These are phyloP conservation scores for Octodonta nipae DNA, from an alignment of 2,888 invertebrate genomes.

Conservation along the genomic window DNA sequence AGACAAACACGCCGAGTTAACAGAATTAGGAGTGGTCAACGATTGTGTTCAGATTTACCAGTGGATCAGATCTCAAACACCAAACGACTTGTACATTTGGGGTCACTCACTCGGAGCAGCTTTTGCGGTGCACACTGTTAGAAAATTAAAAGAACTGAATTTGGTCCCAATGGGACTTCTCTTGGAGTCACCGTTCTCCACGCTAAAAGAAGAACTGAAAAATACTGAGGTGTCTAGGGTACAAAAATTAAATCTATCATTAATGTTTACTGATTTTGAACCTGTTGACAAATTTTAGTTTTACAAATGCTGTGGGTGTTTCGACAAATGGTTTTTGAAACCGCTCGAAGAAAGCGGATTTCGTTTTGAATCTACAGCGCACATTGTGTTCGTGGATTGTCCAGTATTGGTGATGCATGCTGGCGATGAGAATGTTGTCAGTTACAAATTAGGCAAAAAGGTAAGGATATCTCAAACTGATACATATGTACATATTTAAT, in stretches of 20 bases:
- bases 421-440: conserved; percentile 27
- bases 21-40: conserved; percentile 26
- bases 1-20: conserved; percentile 17
- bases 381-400: conserved; percentile 25
- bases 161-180: conserved; percentile 24
- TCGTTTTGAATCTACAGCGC: conserved; percentile 22
- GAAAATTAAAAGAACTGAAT: conserved; percentile 15
- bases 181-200: conserved; percentile 27
- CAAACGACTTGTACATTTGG: conserved; percentile 28
- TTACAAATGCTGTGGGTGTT: conserved; percentile 29
- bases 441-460: conserved; percentile 23
- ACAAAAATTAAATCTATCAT: conserved; percentile 1
- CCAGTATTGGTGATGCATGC: conserved; percentile 31
- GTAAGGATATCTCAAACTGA: conserved; percentile 12
- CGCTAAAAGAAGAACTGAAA: conserved; percentile 24
- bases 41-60: conserved; percentile 28
- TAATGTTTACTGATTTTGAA: background rate
- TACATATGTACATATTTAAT: too few relatives aligned
- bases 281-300: conserved; percentile 14
- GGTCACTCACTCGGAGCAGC: conserved; percentile 31
- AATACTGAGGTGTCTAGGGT: conserved; percentile 22
- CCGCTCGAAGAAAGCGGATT: conserved; percentile 28
- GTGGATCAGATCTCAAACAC: conserved; percentile 22
- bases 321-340: conserved; percentile 24
- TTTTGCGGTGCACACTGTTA: conserved; percentile 22